Conservation (phyloP, 2,888 invertebrate species). For the Fragum whitleyi region DNA sequence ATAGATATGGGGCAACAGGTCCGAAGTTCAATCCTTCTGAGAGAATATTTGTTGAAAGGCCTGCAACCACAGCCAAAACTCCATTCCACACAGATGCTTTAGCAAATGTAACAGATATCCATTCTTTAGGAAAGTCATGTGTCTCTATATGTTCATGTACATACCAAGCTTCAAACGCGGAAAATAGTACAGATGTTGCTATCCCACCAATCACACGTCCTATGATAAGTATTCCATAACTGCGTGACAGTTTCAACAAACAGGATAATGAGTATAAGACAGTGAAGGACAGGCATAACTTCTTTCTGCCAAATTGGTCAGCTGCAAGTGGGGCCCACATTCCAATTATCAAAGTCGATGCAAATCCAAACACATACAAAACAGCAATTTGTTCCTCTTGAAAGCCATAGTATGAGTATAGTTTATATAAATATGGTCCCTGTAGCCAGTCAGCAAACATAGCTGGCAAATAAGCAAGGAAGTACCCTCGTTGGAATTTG, state of each 20-base stretch:
- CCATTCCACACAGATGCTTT: constrained; percentile 88
- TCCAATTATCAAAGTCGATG: constrained; percentile 87
- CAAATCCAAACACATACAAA: constrained; percentile 88
- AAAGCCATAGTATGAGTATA: constrained; percentile 88
- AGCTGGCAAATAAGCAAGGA: constrained; percentile 87
- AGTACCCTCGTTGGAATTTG: constrained; percentile 86
- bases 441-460: constrained; percentile 88
- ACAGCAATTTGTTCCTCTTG: constrained; percentile 87
- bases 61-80: constrained; percentile 87
- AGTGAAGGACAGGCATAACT: constrained; percentile 85
- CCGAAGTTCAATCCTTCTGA: constrained; percentile 86
- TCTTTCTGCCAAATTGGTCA: constrained; percentile 87
- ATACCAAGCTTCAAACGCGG: constrained; percentile 88
- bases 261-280: constrained; percentile 86
- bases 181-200: constrained; percentile 88
- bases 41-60: constrained; percentile 86
- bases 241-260: constrained; percentile 86
- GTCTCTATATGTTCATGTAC: constrained; percentile 87
- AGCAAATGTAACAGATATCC: constrained; percentile 87
- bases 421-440: constrained; percentile 88
- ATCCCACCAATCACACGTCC: constrained; percentile 88
- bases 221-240: constrained; percentile 86
- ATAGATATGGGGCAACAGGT: constrained; percentile 87
- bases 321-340: constrained; percentile 87
- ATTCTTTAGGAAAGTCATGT: constrained; percentile 87